These are phyloP conservation scores for Hyposoter dolosus DNA, from an alignment of 2,888 invertebrate species.

Conservation along the genomic window DNA sequence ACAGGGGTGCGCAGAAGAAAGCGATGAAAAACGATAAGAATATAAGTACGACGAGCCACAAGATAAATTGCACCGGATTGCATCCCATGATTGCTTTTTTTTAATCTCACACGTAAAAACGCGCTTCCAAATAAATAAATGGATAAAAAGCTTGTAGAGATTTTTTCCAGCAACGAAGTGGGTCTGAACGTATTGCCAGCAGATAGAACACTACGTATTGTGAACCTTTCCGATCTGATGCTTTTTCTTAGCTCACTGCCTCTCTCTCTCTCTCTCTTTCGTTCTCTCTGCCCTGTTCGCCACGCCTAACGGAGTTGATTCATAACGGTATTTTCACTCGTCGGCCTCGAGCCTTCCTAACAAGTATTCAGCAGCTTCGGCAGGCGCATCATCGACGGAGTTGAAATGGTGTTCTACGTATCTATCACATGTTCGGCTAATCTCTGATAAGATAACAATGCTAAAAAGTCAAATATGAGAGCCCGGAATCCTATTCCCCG, in stretches of 20 bases:
- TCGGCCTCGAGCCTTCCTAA: constrained; percentile 51
- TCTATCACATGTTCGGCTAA: constrained; percentile 11
- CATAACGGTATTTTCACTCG: constrained; percentile 67
- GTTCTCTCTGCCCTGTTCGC: constrained; percentile 19
- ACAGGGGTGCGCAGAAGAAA: constrained; percentile 88
- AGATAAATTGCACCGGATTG: constrained; percentile 88
- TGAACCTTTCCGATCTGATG: neutral
- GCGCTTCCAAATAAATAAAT: neutral
- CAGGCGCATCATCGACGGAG: constrained; percentile 35
- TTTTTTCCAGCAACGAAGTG: neutral
- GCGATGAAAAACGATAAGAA: constrained; percentile 90
- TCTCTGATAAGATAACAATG: constrained; percentile 56
- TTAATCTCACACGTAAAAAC: neutral
- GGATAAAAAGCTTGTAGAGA: neutral
- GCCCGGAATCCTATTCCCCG: neutral
- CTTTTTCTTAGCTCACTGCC: constrained; percentile 21
- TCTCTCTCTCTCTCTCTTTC: neutral
- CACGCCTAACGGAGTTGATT: constrained; percentile 65
- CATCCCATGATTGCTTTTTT: constrained; percentile 54
- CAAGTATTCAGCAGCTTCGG: constrained; percentile 5
- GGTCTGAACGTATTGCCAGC: constrained; percentile 8
- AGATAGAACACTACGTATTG: constrained; percentile 22
- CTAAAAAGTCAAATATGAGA: neutral
- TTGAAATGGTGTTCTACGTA: constrained; percentile 1
- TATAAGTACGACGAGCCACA: constrained; percentile 90